Percentiles rank a stretch among this genome's conserved stretches.
Evolutionary conservation across 2,888 invertebrate species (phyloP).

Genomic region (Pyrrhia umbra): DNA sequence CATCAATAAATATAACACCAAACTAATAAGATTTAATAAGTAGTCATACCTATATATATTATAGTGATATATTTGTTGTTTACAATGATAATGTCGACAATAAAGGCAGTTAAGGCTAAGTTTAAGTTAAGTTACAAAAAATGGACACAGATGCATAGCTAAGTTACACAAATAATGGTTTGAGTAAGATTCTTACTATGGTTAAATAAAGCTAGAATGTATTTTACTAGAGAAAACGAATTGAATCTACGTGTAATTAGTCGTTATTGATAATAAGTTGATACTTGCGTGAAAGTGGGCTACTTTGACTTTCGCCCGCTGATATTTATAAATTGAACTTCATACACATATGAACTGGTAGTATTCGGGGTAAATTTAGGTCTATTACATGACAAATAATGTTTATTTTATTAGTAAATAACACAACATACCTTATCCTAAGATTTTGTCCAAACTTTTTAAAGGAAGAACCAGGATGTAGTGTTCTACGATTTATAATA

Average conservation of each 20-base stretch:
- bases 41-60: neutral
- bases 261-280: conserved; percentile 28
- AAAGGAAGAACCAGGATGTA: conserved; percentile 65
- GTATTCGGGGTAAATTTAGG: conserved; percentile 15
- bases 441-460: conserved; percentile 62
- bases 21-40: neutral
- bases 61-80: neutral
- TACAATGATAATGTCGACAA: neutral
- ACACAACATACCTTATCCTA: conserved; percentile 69
- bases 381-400: conserved; percentile 30
- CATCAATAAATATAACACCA: neutral
- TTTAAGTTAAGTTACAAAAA: too few relatives aligned
- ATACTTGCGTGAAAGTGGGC: conserved; percentile 67
- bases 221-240: conserved; percentile 10
- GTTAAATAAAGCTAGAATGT: conserved; percentile 6
- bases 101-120: too few relatives aligned
- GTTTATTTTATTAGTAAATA: conserved; percentile 54
- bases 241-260: conserved; percentile 41
- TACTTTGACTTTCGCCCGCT: conserved; percentile 64
- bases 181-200: neutral
- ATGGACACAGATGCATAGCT: neutral
- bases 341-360: conserved; percentile 2
- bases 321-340: conserved; percentile 10
- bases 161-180: conserved; percentile 1
- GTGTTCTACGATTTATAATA: conserved; percentile 66